Evolutionary conservation across 2,888 invertebrate species (phyloP), one percentile per base, ranked within the genome.

Genomic region (Linnaemya tessellans): DNA sequence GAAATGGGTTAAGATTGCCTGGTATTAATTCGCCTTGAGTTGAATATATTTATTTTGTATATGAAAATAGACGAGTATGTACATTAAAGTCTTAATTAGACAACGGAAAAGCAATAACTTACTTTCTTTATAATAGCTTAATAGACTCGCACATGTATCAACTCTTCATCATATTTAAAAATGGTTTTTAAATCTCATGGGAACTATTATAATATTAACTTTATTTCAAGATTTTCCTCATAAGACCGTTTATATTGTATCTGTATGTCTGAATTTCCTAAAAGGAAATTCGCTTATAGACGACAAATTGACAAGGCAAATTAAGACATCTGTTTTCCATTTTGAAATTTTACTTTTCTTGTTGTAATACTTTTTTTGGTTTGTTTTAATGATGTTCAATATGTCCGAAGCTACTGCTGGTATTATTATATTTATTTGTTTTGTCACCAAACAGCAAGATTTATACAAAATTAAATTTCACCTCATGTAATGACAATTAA

Each of bases 401-500:
- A 5, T 30, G 20, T 20, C 51, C 30, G 18, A 65, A 54, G 60
- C 7, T 75, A 49, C 62, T 68, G 54, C 43, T 56, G n/a, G n/a
- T n/a, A 70, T 11, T 65, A 20, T 10, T 7, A n/a, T 62, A 25
- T 25, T 51, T 43, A 10, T n/a, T 56, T 62, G 22, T 35, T n/a
- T 49, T 46, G n/a, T 49, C 15, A 58, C n/a, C 2, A 58, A 74
- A 67, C 62, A 46, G 18, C 20, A 56, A 73, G 22, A 30, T 77
- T 58, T 22, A 58, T 41, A 60, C 38, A 41, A 68, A 46, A 74
- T 85, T 85, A n/a, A 85, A 74, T 85, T 85, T 85, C 84, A 70
- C 67, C 84, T 82, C 84, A 82, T 79, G 84, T 79, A 81, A 65
- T 54, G 64, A 41, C 84, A 85, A 85, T 85, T 81, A 85, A 79